These are phyloP conservation scores for Drosophila buzzatii DNA, from an alignment of 2,888 invertebrate species.

Conservation along the genomic window DNA sequence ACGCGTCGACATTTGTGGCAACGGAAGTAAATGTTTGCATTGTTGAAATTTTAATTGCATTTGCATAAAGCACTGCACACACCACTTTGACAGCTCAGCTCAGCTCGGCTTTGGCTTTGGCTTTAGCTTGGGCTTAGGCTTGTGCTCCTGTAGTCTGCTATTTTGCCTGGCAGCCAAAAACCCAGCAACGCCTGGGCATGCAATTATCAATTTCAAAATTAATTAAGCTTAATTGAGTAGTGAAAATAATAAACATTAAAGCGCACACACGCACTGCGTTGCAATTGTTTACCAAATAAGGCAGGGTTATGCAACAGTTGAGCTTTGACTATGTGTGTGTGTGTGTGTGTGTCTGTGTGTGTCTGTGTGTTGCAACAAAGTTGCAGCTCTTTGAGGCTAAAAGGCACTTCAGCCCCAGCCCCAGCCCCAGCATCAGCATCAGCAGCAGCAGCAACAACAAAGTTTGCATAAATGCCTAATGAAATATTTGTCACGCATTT, in stretches of 20 bases:
- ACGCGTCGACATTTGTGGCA: conserved; percentile 73
- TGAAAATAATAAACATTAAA: conserved; percentile 76
- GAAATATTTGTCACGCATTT: conserved; percentile 80
- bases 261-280: conserved; percentile 23
- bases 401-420: conserved; percentile 41
- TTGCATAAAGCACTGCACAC: conserved; percentile 74
- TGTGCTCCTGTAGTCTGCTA: conserved; percentile 36
- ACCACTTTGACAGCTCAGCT: conserved; percentile 20
- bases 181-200: conserved; percentile 43
- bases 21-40: conserved; percentile 83
- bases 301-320: conserved; percentile 48
- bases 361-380: conserved; percentile 43
- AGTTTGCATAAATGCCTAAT: conserved; percentile 70
- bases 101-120: conserved; percentile 3
- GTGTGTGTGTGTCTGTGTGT: not conserved
- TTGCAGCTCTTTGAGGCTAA: conserved; percentile 62
- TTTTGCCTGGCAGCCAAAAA: conserved; percentile 57
- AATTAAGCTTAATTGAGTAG: conserved; percentile 81
- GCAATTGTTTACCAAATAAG: conserved; percentile 44
- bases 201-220: conserved; percentile 82
- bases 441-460: conserved; percentile 50
- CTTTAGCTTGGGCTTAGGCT: not conserved
- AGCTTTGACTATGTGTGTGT: conserved; percentile 10
- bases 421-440: conserved; percentile 44
- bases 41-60: conserved; percentile 83